phyloP scores from a whole-genome alignment of 2,797 vertebrate species.

The Tauraco hartlaubi region DNA sequence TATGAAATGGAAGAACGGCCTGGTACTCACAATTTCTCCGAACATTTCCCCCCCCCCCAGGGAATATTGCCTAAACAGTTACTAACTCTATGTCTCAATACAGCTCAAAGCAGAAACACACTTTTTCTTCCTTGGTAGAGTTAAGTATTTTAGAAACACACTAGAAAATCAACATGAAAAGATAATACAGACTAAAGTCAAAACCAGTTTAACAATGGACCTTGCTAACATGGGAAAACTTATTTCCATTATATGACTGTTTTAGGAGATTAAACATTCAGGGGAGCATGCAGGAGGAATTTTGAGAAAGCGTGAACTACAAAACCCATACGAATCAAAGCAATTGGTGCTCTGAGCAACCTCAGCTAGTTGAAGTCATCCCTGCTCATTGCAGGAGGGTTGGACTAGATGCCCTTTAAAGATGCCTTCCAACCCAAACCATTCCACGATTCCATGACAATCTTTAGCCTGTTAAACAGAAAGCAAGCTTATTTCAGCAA shows the following conservation, averaged over 20 bases:
- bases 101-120: background rate
- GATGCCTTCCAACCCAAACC: too few species aligned
- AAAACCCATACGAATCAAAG: background rate
- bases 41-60: accelerated
- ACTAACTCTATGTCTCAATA: background rate
- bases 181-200: background rate
- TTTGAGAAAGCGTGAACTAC: background rate
- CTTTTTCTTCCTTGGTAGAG: background rate
- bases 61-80: background rate
- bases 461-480: background rate
- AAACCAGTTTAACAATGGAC: background rate
- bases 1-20: background rate
- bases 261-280: background rate
- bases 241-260: background rate
- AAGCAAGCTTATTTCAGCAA: background rate
- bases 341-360: background rate
- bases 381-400: too few species aligned
- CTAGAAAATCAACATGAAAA: background rate
- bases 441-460: background rate
- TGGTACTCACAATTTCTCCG: background rate
- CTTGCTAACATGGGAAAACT: background rate
- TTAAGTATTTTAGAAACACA: background rate
- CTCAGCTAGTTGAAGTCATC: too few species aligned
- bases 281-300: background rate
- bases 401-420: too few species aligned